phyloP scores from a whole-genome alignment of 2,888 invertebrate species.

The Drosophila buzzatii region DNA sequence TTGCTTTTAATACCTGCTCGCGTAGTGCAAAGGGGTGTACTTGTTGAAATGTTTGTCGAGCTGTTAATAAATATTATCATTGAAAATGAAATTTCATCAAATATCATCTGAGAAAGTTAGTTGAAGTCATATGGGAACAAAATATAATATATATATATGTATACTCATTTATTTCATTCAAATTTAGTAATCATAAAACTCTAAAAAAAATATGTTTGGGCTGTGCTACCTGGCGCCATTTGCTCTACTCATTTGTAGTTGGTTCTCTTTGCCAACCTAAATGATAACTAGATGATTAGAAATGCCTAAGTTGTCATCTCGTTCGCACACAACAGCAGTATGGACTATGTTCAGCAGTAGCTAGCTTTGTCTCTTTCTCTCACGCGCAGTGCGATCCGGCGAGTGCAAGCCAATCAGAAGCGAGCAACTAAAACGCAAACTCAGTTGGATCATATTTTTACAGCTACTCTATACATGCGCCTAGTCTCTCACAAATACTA shows the following conservation, averaged over 20 bases:
- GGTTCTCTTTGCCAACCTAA: not conserved
- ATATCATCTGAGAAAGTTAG: no score
- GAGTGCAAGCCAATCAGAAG: not conserved
- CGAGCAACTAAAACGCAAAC: not conserved
- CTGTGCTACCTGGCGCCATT: not conserved
- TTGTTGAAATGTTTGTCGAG: not conserved
- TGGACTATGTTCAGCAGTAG: not conserved
- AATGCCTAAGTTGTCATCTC: not conserved
- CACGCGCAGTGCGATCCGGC: not conserved
- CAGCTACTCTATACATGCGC: not conserved
- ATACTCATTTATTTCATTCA: no score
- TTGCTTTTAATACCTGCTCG: not conserved
- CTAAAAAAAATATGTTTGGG: no score
- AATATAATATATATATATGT: no score
- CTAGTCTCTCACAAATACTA: not conserved
- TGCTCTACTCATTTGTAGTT: not conserved
- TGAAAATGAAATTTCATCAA: not conserved
- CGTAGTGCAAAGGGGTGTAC: not conserved
- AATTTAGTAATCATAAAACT: no score
- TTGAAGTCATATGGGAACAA: no score
- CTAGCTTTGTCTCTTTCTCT: not conserved
- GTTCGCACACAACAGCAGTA: not conserved
- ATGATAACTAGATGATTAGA: not conserved
- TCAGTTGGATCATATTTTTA: not conserved
- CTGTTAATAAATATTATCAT: not conserved